These are phyloP conservation scores for Solenopsis invicta DNA, from an alignment of 1,140 invertebrate genomes.

Conservation along the genomic window DNA sequence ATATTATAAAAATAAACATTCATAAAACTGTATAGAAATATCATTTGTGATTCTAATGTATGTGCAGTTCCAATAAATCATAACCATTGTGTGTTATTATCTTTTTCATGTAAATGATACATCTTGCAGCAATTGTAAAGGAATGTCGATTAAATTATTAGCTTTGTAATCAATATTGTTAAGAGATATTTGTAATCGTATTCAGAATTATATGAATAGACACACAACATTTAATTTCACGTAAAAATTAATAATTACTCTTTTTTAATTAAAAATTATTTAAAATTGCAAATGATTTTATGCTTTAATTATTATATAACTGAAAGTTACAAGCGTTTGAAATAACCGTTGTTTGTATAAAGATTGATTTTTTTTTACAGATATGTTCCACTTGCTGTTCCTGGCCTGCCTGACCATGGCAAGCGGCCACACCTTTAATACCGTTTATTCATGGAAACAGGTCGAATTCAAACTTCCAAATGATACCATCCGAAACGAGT, in stretches of 20 bases:
- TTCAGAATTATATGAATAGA: not conserved
- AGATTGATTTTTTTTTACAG: constrained; percentile 19
- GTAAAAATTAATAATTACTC: not conserved
- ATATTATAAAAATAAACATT: not conserved
- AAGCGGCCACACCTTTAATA: constrained; percentile 78
- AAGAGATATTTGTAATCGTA: not conserved
- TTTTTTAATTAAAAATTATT: not conserved
- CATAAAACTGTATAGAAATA: not conserved
- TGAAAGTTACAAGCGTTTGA: not conserved
- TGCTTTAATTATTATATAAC: not conserved
- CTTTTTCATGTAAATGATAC: not conserved
- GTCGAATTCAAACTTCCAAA: constrained; percentile 91
- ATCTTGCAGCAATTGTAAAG: not conserved
- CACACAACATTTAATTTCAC: constrained; percentile 1
- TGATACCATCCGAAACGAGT: constrained; percentile 88
- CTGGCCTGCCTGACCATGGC: constrained; percentile 70
- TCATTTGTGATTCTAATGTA: not conserved
- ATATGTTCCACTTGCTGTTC: constrained; percentile 68
- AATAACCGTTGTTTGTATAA: not conserved
- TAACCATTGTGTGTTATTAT: not conserved
- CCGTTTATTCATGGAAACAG: constrained; percentile 90
- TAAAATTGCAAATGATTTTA: not conserved
- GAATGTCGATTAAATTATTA: not conserved
- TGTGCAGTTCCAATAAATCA: not conserved
- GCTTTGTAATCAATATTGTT: not conserved